Evolutionary conservation across 2,797 vertebrate genomes (phyloP).

Genomic region (Steatocranus sp.): DNA sequence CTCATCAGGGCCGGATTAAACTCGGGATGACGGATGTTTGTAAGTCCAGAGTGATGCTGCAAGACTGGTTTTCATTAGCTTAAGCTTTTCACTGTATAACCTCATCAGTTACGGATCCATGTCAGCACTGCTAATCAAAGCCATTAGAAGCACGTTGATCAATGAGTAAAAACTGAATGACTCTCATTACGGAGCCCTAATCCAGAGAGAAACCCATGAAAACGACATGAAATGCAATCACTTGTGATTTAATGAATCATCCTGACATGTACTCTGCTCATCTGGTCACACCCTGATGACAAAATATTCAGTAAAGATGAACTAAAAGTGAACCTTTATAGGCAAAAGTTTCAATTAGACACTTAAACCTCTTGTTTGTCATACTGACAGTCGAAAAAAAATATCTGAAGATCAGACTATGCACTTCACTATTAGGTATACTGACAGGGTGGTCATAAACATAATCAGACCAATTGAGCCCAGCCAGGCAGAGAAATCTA

Average conservation of each 20-base stretch:
- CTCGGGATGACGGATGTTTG: conserved; percentile 47
- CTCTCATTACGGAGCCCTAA: background rate
- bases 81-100: background rate
- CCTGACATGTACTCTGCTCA: background rate
- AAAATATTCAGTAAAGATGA: background rate
- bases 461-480: background rate
- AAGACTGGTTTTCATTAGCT: conserved; percentile 32
- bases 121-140: background rate
- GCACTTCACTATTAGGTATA: background rate
- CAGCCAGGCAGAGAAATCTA: background rate
- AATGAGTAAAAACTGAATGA: background rate
- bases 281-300: background rate
- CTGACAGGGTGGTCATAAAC: background rate
- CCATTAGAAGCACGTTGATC: background rate
- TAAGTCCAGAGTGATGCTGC: background rate
- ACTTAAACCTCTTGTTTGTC: background rate
- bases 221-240: background rate
- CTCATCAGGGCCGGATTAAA: conserved; percentile 58
- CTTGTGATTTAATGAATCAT: background rate
- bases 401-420: background rate
- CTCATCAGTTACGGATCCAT: background rate
- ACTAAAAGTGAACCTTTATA: background rate
- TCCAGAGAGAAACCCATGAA: background rate
- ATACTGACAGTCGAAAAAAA: background rate
- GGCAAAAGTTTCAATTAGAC: background rate